Evolutionary conservation across 2,113 vertebrate genomes (phyloP).

Genomic region (Ptilorrhoa leucosticta): DNA sequence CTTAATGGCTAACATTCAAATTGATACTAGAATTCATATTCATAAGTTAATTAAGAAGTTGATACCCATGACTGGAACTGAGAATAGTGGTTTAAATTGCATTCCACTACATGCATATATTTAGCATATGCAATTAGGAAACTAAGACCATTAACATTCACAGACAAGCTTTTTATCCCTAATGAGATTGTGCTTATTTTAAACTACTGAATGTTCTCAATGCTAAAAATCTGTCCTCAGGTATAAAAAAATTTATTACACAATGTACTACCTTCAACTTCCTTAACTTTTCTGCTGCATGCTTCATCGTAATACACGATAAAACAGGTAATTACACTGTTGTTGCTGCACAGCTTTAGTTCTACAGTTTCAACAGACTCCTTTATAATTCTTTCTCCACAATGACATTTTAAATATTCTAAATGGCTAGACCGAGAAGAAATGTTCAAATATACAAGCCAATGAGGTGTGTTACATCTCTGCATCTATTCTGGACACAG

Average conservation of each 20-base stretch:
- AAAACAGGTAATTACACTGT: neutral
- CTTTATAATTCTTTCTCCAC: neutral
- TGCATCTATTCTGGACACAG: neutral
- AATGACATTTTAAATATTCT: neutral
- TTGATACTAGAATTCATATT: neutral
- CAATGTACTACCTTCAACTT: neutral
- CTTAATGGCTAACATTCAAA: neutral
- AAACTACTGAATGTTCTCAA: neutral
- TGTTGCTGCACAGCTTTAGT: neutral
- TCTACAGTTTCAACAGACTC: neutral
- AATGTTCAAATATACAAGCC: neutral
- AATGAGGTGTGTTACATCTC: accelerated
- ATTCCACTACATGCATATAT: neutral
- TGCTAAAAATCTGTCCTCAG: neutral
- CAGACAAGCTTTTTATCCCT: neutral
- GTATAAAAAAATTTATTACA: neutral
- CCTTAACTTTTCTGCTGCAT: neutral
- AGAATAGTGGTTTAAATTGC: neutral
- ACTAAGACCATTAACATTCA: neutral
- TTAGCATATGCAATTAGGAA: slow-evolving; percentile 6
- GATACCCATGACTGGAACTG: neutral
- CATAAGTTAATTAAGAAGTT: neutral
- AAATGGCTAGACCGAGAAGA: neutral
- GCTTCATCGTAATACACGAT: accelerated
- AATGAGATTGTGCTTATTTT: neutral